Conservation (phyloP, 2,888 invertebrate genomes). For the Gymnosoma rotundatum region DNA sequence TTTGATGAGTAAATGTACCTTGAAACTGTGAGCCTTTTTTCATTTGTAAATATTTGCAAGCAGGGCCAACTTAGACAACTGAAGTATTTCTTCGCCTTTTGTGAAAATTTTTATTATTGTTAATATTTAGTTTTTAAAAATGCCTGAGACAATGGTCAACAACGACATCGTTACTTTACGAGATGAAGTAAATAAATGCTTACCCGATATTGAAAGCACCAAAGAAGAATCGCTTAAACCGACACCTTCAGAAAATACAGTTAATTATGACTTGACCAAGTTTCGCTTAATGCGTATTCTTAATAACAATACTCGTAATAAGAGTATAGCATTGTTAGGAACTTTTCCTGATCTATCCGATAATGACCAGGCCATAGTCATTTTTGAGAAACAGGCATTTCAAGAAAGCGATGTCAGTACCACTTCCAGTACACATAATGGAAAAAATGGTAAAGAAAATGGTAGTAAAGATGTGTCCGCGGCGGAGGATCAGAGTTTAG, state of each 20-base stretch:
- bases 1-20: no score
- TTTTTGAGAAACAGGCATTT: conserved; percentile 92
- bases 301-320: conserved; percentile 88
- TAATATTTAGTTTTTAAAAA: not conserved
- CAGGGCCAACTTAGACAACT: no score
- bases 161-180: conserved; percentile 2
- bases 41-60: no score
- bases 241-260: conserved; percentile 23
- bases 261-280: conserved; percentile 84
- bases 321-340: conserved; percentile 87
- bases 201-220: not conserved
- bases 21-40: no score
- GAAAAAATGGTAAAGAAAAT: conserved; percentile 4
- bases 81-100: no score
- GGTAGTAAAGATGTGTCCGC: conserved; percentile 9
- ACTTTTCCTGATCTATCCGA: conserved; percentile 84
- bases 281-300: conserved; percentile 87
- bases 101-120: not conserved
- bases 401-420: conserved; percentile 81
- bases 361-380: conserved; percentile 86
- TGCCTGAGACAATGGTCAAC: conserved; percentile 35
- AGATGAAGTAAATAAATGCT: not conserved
- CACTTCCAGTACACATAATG: not conserved
- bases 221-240: not conserved
- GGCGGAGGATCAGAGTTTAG: not conserved